A percentile compares a stretch with the other conserved stretches of the same genome.
Conservation (phyloP, 64 coral and sea anemone species). For the Montipora foliosa region DNA sequence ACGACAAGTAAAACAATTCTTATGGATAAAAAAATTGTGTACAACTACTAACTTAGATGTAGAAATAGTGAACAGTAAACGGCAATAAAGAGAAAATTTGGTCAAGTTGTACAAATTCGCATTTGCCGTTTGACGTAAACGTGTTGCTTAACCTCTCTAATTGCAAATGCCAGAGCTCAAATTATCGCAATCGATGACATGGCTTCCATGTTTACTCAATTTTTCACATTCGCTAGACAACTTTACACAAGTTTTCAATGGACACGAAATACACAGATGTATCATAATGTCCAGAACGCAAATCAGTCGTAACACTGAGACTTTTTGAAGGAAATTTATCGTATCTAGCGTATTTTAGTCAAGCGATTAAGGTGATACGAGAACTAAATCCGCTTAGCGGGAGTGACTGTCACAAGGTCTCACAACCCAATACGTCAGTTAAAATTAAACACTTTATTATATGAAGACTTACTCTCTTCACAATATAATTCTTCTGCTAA, state of each 20-base stretch:
- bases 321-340: background rate
- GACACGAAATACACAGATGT: background rate
- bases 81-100: too few species aligned
- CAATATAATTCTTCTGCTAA: constrained; percentile 49
- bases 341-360: background rate
- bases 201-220: background rate
- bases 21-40: too few species aligned
- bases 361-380: background rate
- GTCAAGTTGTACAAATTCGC: too few species aligned
- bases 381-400: too few species aligned
- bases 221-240: background rate
- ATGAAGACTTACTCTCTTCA: constrained; percentile 36
- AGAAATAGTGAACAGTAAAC: background rate
- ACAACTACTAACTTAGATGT: background rate
- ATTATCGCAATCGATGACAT: too few species aligned
- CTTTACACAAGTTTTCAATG: background rate
- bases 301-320: background rate
- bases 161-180: background rate
- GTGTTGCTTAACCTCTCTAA: background rate
- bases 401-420: too few species aligned
- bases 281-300: background rate
- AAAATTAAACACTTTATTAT: too few species aligned
- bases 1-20: too few species aligned
- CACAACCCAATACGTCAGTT: too few species aligned
- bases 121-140: too few species aligned